Percentiles rank a stretch among this genome's conserved stretches.
Evolutionary conservation across 2,113 vertebrate genomes (phyloP).

Genomic region (Xenopus laevis): DNA sequence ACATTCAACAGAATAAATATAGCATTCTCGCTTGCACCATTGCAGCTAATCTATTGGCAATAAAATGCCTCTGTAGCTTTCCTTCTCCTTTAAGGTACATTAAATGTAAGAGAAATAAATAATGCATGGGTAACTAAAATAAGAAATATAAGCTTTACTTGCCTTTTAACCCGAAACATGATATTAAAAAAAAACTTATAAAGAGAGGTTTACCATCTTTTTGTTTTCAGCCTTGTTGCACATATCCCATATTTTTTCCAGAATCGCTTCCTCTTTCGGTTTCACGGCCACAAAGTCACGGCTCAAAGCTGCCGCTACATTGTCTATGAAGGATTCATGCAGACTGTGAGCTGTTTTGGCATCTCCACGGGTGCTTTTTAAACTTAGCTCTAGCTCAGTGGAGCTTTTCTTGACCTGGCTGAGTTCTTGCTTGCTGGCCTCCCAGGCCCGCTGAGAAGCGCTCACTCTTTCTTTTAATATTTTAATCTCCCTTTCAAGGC

Average conservation of each 20-base stretch:
- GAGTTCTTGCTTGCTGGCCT: slow-evolving; percentile 63
- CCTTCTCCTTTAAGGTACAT: no score
- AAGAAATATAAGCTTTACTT: no score
- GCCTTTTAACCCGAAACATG: no score
- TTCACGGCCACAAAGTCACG: slow-evolving; percentile 22
- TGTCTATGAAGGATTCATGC: slow-evolving; percentile 63
- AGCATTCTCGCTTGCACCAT: no score
- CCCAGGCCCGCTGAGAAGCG: slow-evolving; percentile 64
- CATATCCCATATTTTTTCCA: slow-evolving; percentile 65
- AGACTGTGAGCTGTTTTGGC: slow-evolving; percentile 51
- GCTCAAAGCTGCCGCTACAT: slow-evolving; percentile 61
- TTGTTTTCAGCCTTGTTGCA: slow-evolving; percentile 56
- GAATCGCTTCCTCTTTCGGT: slow-evolving; percentile 61
- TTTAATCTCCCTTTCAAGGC: slow-evolving; percentile 67
- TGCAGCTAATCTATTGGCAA: no score
- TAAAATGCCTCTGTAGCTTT: no score
- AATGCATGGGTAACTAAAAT: no score
- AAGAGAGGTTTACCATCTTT: slow-evolving; percentile 52
- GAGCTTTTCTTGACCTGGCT: slow-evolving; percentile 62
- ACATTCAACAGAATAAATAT: no score
- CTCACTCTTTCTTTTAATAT: slow-evolving; percentile 65
- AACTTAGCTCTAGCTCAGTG: slow-evolving; percentile 61
- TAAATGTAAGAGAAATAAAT: no score
- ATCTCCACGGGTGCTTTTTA: slow-evolving; percentile 62
- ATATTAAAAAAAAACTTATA: no score